These are phyloP conservation scores for Microctonus aethiopoides DNA, from an alignment of 2,888 invertebrate genomes.

Conservation along the genomic window DNA sequence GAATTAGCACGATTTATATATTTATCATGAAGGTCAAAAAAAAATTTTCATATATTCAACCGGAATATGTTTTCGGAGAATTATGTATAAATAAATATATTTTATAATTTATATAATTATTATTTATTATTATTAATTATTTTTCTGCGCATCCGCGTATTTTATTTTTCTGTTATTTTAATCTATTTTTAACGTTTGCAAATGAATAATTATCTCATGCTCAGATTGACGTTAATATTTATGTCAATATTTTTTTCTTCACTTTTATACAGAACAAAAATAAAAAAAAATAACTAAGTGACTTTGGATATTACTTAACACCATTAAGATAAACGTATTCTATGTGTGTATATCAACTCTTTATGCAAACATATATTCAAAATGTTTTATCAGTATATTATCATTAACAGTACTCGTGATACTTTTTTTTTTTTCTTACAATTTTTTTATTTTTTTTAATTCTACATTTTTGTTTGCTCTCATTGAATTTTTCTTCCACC, in stretches of 20 bases:
- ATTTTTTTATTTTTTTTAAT: background rate
- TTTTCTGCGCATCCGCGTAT: background rate
- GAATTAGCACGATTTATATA: no score
- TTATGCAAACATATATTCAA: background rate
- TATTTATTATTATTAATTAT: no score
- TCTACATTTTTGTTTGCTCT: no score
- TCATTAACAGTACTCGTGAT: background rate
- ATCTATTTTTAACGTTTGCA: background rate
- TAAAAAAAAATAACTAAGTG: background rate
- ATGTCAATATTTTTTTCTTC: background rate
- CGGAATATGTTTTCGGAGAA: background rate
- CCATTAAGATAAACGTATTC: background rate
- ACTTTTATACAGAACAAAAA: background rate
- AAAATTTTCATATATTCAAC: background rate
- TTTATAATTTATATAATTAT: no score
- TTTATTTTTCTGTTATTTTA: background rate
- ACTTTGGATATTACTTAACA: conserved; percentile 8
- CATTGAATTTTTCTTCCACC: background rate
- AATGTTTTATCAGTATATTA: background rate
- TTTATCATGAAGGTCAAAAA: background rate
- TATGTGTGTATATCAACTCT: background rate
- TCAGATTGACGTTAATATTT: background rate
- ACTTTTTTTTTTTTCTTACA: background rate
- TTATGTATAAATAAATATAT: background rate
- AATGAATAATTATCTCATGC: background rate